These are phyloP conservation scores for Hypotaenidia philippensis DNA, from an alignment of 2,797 vertebrate species.

Conservation along the genomic window DNA sequence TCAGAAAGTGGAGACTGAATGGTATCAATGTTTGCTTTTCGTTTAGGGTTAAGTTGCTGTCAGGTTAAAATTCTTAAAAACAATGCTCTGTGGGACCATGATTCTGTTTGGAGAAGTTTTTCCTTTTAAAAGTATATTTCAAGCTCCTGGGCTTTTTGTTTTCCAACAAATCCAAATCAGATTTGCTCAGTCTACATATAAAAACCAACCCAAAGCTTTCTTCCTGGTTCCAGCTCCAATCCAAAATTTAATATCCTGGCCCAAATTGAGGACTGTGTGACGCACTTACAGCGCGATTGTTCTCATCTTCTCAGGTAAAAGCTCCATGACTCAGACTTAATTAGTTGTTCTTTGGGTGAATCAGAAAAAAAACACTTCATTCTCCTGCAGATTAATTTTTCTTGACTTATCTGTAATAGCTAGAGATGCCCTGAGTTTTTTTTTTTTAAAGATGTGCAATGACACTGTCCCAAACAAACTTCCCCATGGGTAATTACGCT, in stretches of 20 bases:
- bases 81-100: not conserved
- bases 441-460: not conserved
- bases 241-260: conserved; percentile 45
- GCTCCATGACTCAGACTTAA: conserved; percentile 4
- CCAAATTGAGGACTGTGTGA: not conserved
- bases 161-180: not conserved
- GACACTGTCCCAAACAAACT: not conserved
- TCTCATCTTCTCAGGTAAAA: not conserved
- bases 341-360: not conserved
- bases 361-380: not conserved
- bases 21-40: not conserved
- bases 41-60: not conserved
- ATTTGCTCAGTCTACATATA: not conserved
- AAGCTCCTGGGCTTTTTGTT: not conserved
- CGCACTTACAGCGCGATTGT: not conserved
- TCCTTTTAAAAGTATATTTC: not conserved
- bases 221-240: not conserved
- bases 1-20: not conserved
- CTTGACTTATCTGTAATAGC: not conserved
- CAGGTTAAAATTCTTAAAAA: not conserved
- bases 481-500: not conserved
- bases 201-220: not conserved
- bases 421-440: not conserved
- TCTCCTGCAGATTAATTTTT: not conserved
- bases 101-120: not conserved